Evolutionary conservation across 2,113 vertebrate genomes (phyloP), one percentile per base, ranked within the genome.

Genomic region (Datnioides undecimradiatus): DNA sequence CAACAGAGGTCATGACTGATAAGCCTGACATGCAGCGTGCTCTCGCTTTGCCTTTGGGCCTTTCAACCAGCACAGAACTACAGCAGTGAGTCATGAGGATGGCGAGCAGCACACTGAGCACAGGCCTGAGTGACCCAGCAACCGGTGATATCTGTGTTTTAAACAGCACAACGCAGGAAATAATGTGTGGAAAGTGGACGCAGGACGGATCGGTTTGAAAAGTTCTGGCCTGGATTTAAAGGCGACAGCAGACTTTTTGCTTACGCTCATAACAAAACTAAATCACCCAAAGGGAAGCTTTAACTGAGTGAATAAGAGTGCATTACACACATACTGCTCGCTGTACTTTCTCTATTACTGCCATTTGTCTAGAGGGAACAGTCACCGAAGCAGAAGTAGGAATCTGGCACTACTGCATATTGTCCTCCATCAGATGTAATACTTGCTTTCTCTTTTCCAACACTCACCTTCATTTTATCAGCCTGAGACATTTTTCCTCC

Each of bases 381-480:
- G 29, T 38, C 40, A 38, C 6, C 12, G 38, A 73, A 62, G 33
- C 25, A 73, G 19, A 78, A 54, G 25, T 12, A 66, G 51, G 33
- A 73, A 79, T 63, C 71, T 64, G 52, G 59, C 41, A 10, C 40
- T 16, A 34, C 65, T 41, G 21, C 38, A 65, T 73, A 34, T 31
- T 49, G 27, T 7, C 21, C 4, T 3, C 1, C 8, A n/a, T 48
- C 48, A 74, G 21, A 62, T 25, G 0, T 2, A 11, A 11, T 13
- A 69, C 57, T 11, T 43, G 12, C 4, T 52, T 59, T 4, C 52
- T 45, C 3, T 19, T 46, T 25, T 55, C 19, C 6, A 11, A 7
- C 10, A 64, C 93, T 89, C 84, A 94, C 94, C 94, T 95, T 95
- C 45, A 93, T 80, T 93, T 95, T 95, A 57, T 95, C 95, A 3